Evolutionary conservation across 2,113 vertebrate species (phyloP).

Genomic region (Vombatus ursinus): DNA sequence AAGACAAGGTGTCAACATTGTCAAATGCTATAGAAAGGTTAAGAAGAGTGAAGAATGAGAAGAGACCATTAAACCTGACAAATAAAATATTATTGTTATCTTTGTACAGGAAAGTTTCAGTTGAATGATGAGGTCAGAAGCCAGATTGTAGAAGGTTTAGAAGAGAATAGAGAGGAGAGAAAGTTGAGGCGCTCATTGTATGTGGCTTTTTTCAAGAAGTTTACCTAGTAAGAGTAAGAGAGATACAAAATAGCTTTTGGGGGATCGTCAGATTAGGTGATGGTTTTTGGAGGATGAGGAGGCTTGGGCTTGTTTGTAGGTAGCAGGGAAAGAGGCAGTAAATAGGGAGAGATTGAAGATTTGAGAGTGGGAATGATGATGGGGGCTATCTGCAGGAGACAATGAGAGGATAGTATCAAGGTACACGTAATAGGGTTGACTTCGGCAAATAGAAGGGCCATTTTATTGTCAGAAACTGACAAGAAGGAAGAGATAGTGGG

Average conservation of each 20-base stretch:
- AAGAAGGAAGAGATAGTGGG: neutral
- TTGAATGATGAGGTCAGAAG: neutral
- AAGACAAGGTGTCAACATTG: neutral
- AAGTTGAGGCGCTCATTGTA: neutral
- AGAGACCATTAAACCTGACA: neutral
- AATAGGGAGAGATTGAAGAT: neutral
- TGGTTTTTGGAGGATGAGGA: neutral
- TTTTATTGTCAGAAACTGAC: neutral
- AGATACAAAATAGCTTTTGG: neutral
- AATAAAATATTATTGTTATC: neutral
- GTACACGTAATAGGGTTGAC: neutral
- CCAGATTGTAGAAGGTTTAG: neutral
- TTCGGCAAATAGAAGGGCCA: neutral
- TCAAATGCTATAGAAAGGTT: neutral
- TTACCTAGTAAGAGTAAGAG: neutral
- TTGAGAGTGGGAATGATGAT: neutral
- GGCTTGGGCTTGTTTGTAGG: neutral
- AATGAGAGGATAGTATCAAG: neutral
- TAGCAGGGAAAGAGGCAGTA: neutral
- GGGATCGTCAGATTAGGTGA: neutral
- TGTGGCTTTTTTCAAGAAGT: neutral
- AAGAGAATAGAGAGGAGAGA: neutral
- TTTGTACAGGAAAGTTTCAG: neutral
- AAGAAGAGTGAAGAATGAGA: neutral
- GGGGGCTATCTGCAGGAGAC: neutral